Base-by-base conservation (phyloP, 2,888 invertebrate species). In the Apodemia hepburni region DNA sequence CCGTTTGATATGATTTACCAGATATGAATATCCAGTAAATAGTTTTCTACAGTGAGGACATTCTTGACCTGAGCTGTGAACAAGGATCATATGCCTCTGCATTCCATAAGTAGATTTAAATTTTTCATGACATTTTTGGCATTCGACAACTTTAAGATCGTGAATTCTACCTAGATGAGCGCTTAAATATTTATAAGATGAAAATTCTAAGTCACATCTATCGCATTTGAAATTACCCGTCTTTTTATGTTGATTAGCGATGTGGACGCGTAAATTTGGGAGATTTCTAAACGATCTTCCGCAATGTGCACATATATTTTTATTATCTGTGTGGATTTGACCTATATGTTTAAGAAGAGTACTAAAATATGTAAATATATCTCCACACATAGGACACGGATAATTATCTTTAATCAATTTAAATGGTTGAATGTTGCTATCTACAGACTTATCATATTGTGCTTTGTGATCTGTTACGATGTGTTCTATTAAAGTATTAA, bases 1-100 rank as follows among this genome's bases (percentile, higher is more conserved):
- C 4, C 84, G 73, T 51, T 80, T 76, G 0, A 87, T 69, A 62
- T 88, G 88, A 58, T 81, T 81, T 0, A 79, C 72, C 81, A 87
- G 79, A 35, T 77, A 77, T 0, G 84, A 86, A 67, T 87, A 81
- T 54, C 79, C 82, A 0, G 80, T 78, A 61, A 86, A 88, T 3
- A 80, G 63, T 63, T 78, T 81, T 1, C 76, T 78, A 60, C 88
- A 88, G 45, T 82, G 77, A 0, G 71, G 61, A 60, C 88, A 88
- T 60, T 81, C 82, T 59, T 85, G 80, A 0, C 89, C 88, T 0
- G 76, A 78, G 2, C 73, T 77, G 38, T 89, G 90, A 0, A 67
- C 72, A 3, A 72, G 70, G 0, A 83, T 73, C 69, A 82, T 67
- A 57, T 89, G 89, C 15, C 77, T 70, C 64, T 78, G 76, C 76